phyloP scores from a whole-genome alignment of 2,888 invertebrate genomes.

The Stegophylla sp. region DNA sequence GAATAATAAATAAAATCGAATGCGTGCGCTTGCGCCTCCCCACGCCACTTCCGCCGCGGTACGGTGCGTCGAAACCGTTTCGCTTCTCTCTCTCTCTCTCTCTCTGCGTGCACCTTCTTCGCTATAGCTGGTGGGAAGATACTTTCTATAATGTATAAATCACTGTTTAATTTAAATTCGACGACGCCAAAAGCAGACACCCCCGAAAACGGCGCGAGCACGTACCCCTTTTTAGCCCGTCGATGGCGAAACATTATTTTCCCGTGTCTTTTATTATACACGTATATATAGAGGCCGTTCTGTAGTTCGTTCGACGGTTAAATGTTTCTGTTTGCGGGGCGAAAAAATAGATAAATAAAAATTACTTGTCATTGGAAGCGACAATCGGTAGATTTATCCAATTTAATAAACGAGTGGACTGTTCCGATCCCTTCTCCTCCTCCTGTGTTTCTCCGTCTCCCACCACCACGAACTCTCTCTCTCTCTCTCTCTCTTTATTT shows the following conservation, averaged over 20 bases:
- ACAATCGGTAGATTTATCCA: slow-evolving; percentile 20
- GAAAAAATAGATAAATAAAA: slow-evolving; percentile 24
- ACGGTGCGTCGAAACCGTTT: no score
- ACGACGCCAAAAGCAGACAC: slow-evolving; percentile 28
- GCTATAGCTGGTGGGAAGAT: background rate
- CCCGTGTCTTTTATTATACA: background rate
- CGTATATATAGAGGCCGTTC: background rate
- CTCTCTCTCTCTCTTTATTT: no score
- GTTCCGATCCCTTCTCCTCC: no score
- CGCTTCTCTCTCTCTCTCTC: no score
- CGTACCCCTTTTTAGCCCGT: slow-evolving; percentile 8
- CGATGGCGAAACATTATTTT: background rate
- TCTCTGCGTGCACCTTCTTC: background rate
- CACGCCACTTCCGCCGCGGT: no score
- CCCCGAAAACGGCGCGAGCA: background rate
- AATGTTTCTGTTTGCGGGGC: background rate
- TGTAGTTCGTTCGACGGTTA: background rate
- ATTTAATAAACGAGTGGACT: background rate
- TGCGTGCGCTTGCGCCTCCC: background rate
- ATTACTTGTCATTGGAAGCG: slow-evolving; percentile 10
- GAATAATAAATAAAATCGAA: slow-evolving; percentile 49
- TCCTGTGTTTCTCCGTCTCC: no score
- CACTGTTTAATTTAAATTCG: slow-evolving; percentile 57
- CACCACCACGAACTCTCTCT: no score
- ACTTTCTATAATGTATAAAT: slow-evolving; percentile 53